Base-by-base conservation (phyloP, 2,113 vertebrate species). In the Callipepla squamata region DNA sequence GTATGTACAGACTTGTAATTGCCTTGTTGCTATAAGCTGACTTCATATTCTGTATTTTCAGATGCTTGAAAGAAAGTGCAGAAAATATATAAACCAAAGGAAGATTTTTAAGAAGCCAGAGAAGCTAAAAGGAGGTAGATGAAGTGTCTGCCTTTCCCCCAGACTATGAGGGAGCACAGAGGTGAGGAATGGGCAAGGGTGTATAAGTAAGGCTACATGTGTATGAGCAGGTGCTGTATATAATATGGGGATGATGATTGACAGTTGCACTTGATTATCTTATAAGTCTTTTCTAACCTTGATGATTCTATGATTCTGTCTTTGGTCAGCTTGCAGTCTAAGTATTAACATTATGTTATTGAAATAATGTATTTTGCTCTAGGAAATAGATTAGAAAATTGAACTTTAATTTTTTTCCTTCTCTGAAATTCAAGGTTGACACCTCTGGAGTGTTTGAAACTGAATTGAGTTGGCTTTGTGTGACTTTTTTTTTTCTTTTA, bases 21-120 rank as follows among this genome's bases (percentile, higher is more conserved):
- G 20, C 59, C 28, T 11, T 11, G 3, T 59, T 92, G 53, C 34
- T 73, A 6, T 61, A 40, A 72, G 36, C 12, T 80, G 23, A 57
- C 36, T 10, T 81, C 65, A 81, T 90, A 53, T 25, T 80, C 45
- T 88, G 13, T 19, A 22, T 89, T 95, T 96, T 89, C 94, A 85
- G 73, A 22, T 48, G 44, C 36, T 61, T 48, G 36, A 88, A 50
- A 70, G 34, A 69, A 81, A 81, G 5, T 50, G 22, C 16, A 89
- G 30, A 65, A 88, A 28, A 80, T 72, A 70, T 42, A 36, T 4
- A 20, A 76, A 30, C 17, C 28, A 63, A 74, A 81, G 20, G 47
- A 92, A 91, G 62, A 61, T 42, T 32, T 28, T 23, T 21, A 88
- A 38, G 38, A 85, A 92, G 38, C 22, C 57, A 86, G 30, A 83